A percentile compares a stretch with the other conserved stretches of the same genome.
phyloP scores from a whole-genome alignment of 2,888 invertebrate species.

The Philereme transversata region DNA sequence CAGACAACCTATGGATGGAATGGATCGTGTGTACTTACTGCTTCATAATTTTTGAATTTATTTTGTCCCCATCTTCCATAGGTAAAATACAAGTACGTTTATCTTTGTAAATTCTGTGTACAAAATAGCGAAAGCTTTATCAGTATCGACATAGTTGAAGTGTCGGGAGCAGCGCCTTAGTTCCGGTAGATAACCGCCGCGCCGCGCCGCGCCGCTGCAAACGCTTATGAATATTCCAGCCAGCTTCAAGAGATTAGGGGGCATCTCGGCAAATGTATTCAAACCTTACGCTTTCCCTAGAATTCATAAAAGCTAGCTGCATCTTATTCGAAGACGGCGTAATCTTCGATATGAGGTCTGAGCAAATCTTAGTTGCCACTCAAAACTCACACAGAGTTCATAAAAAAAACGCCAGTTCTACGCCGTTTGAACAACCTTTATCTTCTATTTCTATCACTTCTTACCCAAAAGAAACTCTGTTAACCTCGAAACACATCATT shows the following conservation, averaged over 20 bases:
- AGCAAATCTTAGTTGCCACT: neutral
- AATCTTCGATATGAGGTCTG: conserved; percentile 28
- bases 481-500: too few relatives aligned
- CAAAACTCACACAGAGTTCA: neutral
- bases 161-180: conserved; percentile 40
- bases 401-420: too few relatives aligned
- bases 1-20: too few relatives aligned
- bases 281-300: conserved; percentile 33
- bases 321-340: conserved; percentile 25
- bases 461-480: too few relatives aligned
- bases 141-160: conserved; percentile 31
- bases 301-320: conserved; percentile 35
- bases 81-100: neutral
- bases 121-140: conserved; percentile 14
- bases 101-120: conserved; percentile 5
- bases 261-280: conserved; percentile 44
- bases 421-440: too few relatives aligned
- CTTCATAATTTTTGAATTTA: too few relatives aligned
- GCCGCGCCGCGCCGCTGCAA: conserved; percentile 51
- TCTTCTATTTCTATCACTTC: too few relatives aligned
- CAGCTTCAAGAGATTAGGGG: conserved; percentile 56
- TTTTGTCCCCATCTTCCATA: too few relatives aligned
- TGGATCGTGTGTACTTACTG: too few relatives aligned
- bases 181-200: conserved; percentile 62
- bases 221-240: conserved; percentile 61